phyloP scores from a whole-genome alignment of 1,140 invertebrate species.

The Pomacea maculata region DNA sequence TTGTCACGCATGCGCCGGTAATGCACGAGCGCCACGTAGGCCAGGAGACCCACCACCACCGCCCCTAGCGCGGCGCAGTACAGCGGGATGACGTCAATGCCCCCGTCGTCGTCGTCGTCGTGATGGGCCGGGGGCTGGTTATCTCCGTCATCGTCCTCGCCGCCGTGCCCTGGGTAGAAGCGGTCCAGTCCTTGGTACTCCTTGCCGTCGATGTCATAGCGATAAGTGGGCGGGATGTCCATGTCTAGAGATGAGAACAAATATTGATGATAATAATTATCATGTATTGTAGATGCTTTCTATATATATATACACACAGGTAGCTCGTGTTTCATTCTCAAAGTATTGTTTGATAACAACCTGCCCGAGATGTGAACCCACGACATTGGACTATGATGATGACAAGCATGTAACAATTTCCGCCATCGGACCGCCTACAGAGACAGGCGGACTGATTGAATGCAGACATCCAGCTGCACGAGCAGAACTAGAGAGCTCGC shows the following conservation, averaged over 20 bases:
- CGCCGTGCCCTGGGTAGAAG: neutral
- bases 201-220: slow-evolving; percentile 1
- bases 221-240: slow-evolving; percentile 14
- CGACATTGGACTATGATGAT: too few species aligned
- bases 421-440: too few species aligned
- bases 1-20: slow-evolving; percentile 50
- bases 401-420: too few species aligned
- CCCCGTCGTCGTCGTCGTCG: slow-evolving; percentile 30
- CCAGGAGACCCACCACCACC: slow-evolving; percentile 56
- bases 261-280: too few species aligned
- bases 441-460: too few species aligned
- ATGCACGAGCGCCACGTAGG: slow-evolving; percentile 58
- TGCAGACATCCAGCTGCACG: too few species aligned
- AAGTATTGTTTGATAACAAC: too few species aligned
- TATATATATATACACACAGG: too few species aligned
- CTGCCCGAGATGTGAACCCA: too few species aligned
- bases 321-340: too few species aligned
- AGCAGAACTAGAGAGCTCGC: too few species aligned
- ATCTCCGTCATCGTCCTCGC: neutral
- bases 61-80: slow-evolving; percentile 60
- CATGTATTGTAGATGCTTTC: too few species aligned
- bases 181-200: neutral
- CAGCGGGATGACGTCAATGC: slow-evolving; percentile 55
- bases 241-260: neutral
- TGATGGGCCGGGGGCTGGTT: neutral